A percentile compares a stretch with the other conserved stretches of the same genome.
These are phyloP conservation scores for Crambe crambe DNA, from an alignment of 37 sponge, comb jelly and placozoan species.

Conservation along the genomic window DNA sequence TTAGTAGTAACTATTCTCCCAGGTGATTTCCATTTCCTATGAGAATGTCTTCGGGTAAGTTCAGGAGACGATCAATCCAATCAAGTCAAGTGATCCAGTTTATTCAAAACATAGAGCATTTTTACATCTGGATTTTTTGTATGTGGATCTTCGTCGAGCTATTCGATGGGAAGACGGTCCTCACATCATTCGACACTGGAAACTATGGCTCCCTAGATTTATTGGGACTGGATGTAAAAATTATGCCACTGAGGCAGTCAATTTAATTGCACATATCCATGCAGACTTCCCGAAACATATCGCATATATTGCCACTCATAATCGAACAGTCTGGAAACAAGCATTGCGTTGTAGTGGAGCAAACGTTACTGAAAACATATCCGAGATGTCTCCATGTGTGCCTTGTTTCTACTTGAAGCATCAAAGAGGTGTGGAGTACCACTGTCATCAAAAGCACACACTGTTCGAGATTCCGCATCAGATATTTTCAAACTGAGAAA, in stretches of 20 bases:
- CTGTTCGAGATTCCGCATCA: background rate
- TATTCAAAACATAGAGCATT: constrained; percentile 16
- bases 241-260: no score
- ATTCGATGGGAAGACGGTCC: constrained; percentile 31
- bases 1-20: no score
- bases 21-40: no score
- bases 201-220: no score
- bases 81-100: constrained; percentile 6
- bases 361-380: constrained; percentile 14
- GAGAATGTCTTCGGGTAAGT: no score
- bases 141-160: no score
- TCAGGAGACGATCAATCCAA: background rate
- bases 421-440: background rate
- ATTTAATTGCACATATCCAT: no score
- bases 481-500: no score
- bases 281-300: no score
- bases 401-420: constrained; percentile 17
- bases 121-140: constrained; percentile 22
- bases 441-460: background rate
- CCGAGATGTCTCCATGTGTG: constrained; percentile 17
- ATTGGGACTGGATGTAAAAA: no score
- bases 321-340: constrained; percentile 34
- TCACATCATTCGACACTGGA: constrained; percentile 22
- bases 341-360: no score
- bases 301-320: no score